Base-by-base conservation (phyloP, 2,888 invertebrate species). In the Melieria omissa region DNA sequence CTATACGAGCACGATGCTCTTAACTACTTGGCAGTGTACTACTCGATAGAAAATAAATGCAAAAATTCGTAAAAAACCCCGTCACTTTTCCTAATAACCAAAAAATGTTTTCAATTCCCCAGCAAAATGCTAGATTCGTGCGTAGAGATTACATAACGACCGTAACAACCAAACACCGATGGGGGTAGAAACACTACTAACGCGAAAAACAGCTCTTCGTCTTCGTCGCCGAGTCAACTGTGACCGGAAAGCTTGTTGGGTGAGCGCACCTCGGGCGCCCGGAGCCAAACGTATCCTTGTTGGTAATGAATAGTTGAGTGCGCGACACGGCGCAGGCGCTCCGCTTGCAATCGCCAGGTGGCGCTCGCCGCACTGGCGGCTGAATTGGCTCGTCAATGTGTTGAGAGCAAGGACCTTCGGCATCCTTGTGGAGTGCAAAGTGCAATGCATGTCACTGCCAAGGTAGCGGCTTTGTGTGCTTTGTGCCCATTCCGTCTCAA, bases 381-480 rank as follows among this genome's bases (percentile, higher is more conserved):
- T 41, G n/a, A 0, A 41, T 58, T n/a, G 46, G 3, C 5, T 55
- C 9, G 52, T 49, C 5, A n/a, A 49, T 61, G 60, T 49, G 60
- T 60, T 52, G 29, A 62, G 63, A 46, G 70, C 63, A 64, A 70
- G 70, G 70, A 70, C 57, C 55, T 70, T 62, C 45, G 57, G 46
- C 47, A 14, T 4, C 14, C 12, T 5, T 60, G 44, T n/a, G 5
- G 57, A 29, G 49, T 58, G 42, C 75, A 76, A 73, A 73, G 75
- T 76, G 77, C 76, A 74, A 72, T 65, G 67, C 74, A 65, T 74
- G 78, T 81, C 80, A 82, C 72, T 80, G 80, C 77, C 80, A 82
- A 82, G 80, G 82, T 79, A 47, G 60, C n/a, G 41, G 58, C 41
- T 58, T 46, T 66, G 58, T 66, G 58, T 10, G 60, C 7, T 44